Evolutionary conservation across 1,140 invertebrate genomes (phyloP), one percentile per base, ranked within the genome.

Genomic region (Archivesica marissinica): DNA sequence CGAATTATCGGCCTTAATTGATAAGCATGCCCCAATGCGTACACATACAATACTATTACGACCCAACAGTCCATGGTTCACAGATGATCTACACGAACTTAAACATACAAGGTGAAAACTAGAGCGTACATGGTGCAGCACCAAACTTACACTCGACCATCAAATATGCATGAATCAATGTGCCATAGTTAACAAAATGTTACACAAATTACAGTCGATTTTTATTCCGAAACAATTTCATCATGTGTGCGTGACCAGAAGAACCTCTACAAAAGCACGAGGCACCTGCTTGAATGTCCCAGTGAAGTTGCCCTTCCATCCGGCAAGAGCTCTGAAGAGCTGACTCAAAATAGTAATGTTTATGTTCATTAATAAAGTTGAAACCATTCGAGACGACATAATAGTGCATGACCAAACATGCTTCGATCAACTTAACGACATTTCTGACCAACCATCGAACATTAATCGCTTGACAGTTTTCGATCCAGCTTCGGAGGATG

Each of bases 11-110:
- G n/a, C 28, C 0, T 41, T 75, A 6, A n/a, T 85, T 61, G 81
- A 79, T 38, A 84, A 79, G 20, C 77, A 79, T 64, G 74, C 54
- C 0, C 75, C 75, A 0, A 54, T 83, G 20, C 20, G 35, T 1
- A 28, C 81, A 33, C 84, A 85, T 39, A 54, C 54, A n/a, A 85
- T 75, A 23, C 23, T 44, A 41, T 30, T 87, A 25, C 56, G 76
- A 72, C 81, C 81, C 35, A 56, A 33, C 25, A 77, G 74, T 13
- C 54, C 72, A 44, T 82, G 68, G 85, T 86, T 68, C 47, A 76
- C 23, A 23, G 70, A 82, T 25, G 44, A 86, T 4, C 61, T 82
- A 2, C 56, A 70, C 59, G 28, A 39, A 20, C 54, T 28, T 59
- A 77, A 81, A 56, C 52, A 35, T 54, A 28, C 41, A n/a, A 78